These are phyloP conservation scores for Sebastes fasciatus DNA, from an alignment of 2,113 vertebrate genomes.

Conservation along the genomic window DNA sequence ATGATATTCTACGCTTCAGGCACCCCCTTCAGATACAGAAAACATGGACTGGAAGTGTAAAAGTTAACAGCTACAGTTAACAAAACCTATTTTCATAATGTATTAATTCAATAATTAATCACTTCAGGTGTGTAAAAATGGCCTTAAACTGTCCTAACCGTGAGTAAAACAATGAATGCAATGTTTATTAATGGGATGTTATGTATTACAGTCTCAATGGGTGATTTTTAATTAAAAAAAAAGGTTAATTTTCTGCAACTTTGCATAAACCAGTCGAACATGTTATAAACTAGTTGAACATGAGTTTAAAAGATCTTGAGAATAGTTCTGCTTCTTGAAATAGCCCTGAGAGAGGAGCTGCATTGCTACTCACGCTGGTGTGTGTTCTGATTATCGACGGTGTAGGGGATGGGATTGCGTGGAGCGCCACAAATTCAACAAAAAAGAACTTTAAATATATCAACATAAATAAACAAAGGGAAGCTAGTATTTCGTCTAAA, in stretches of 20 bases:
- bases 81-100: background rate
- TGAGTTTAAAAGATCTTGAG: background rate
- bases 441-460: conserved; percentile 79
- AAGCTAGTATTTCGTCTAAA: conserved; percentile 80
- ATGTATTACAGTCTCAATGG: background rate
- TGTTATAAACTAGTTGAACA: too few species aligned
- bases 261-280: background rate
- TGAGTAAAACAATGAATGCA: background rate
- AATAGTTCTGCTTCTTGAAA: conserved; percentile 25
- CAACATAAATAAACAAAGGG: conserved; percentile 84
- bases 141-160: background rate
- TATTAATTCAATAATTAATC: background rate
- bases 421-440: conserved; percentile 41
- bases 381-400: background rate
- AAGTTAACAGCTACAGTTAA: background rate
- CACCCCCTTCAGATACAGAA: background rate
- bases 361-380: background rate
- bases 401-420: conserved; percentile 14
- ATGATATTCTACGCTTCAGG: background rate
- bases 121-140: background rate
- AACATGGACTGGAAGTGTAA: background rate
- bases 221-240: background rate
- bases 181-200: background rate
- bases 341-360: background rate
- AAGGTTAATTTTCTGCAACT: background rate